Evolutionary conservation across 2,113 vertebrate species (phyloP), one percentile per base, ranked within the genome.

Genomic region (Monarcha castaneiventris): DNA sequence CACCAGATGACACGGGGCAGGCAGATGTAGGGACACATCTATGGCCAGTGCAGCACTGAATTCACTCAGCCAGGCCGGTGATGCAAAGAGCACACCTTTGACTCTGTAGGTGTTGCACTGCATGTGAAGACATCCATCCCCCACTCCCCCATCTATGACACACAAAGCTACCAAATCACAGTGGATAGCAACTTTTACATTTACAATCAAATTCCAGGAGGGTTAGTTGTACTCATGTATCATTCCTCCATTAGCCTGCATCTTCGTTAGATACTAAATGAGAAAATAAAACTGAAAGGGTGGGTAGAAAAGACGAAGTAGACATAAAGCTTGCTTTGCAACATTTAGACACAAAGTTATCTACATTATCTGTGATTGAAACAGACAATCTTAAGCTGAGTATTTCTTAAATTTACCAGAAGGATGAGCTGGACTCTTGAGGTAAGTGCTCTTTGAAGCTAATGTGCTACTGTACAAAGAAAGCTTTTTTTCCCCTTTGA

Each of bases 321-420:
- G 92, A 96, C 78, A 94, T 96, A 97, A 94, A 86, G 46, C 89
- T 92, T 91, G 56, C 87, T 96, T 97, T 97, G 81, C 41, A 76
- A 89, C 80, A 87, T 97, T 97, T 90, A 97, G 96, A 87, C 81
- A 91, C 87, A 74, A 96, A 97, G 94, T 97, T 97, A 97, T 96
- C 95, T 95, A 96, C 85, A 92, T 97, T 96, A 94, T 89, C 84
- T 26, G 9, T 84, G 93, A 98, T 95, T 97, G 98, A 97, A 98
- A 97, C 94, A 96, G 89, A 96, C 72, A 75, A 97, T 98, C 93
- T 97, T 98, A 97, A 97, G 82, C 97, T 96, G 97, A 98, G 90
- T 83, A 98, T 98, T 97, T 98, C 97, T 98, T 98, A 98, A 97
- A 98, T 98, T 97, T 97, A 94, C 87, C 94, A 92, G 96, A 97